Base-by-base conservation (phyloP, 2,797 vertebrate genomes). In the Acanthurus lineatus region DNA sequence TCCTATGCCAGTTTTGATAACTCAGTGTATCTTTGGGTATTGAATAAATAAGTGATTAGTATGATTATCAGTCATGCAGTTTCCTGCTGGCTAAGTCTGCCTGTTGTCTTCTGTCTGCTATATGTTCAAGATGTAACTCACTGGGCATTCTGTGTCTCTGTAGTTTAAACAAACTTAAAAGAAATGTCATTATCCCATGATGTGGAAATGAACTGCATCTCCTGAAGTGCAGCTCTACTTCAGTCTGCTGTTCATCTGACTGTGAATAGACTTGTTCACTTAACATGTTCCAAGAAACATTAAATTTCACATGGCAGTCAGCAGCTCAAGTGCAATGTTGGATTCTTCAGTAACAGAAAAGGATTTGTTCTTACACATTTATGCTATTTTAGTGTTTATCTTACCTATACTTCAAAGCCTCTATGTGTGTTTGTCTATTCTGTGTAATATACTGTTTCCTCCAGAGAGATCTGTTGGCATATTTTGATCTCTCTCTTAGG, bases 301-400 rank as follows among this genome's bases (percentile, higher is more conserved):
- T 14, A 35, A 47, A 12, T 66, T 73, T 69, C 60, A 57, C 38
- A 52, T 73, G 60, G 63, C 58, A 64, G 72, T 59, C 52, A 72
- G 54, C 11, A 44, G 64, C 64, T 73, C 48, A 40, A 69, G 53
- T 56, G 68, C 45, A 12, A 19, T 16, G 2, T 57, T 20, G 44
- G 9, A 60, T 60, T 59, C 40, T 60, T 48, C n/a, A 28, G 47
- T 5, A 15, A 35, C 12, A 45, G 28, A 22, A 8, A 10, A 63
- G 3, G 17, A 56, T 49, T 38, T 22, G 17, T 17, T 59, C 6
- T 4, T 60, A 38, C 9, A 48, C 4, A 42, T 45, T 45, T 17
- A 35, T 35, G 15, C 0, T 44, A 25, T 48, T 38, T 44, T 49
- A 11, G 10, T 28, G 19, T 22, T 56, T 19, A 2, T 25, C 11